These are phyloP conservation scores for Tipula unca DNA, from an alignment of 2,888 invertebrate species.

Conservation along the genomic window DNA sequence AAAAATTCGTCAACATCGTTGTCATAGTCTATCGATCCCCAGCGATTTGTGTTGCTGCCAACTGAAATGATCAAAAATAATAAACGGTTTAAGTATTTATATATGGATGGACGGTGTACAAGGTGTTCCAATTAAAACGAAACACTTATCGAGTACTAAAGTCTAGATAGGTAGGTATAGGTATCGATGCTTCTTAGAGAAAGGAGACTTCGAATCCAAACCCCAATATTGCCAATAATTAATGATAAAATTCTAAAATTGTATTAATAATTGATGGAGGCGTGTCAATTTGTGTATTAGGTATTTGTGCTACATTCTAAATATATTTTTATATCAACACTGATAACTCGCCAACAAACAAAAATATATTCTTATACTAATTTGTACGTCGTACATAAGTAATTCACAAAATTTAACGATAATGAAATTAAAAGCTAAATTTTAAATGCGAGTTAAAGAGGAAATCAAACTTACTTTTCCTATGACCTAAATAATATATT, in stretches of 20 bases:
- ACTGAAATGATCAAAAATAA: constrained; percentile 21
- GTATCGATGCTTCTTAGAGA: too few relatives aligned
- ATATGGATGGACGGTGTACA: too few relatives aligned
- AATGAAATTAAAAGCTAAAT: background rate
- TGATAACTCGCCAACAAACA: background rate
- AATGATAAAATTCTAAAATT: background rate
- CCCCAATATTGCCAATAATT: too few relatives aligned
- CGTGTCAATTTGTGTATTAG: background rate
- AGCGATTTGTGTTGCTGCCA: constrained; percentile 29
- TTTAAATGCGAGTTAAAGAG: background rate
- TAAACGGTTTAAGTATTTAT: background rate
- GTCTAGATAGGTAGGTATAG: too few relatives aligned
- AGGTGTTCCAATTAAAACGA: too few relatives aligned
- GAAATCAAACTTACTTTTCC: background rate
- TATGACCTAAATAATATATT: background rate
- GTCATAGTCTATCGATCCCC: constrained; percentile 25
- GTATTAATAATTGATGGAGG: background rate
- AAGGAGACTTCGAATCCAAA: too few relatives aligned
- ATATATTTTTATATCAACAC: background rate
- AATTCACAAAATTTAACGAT: background rate
- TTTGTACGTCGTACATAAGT: background rate
- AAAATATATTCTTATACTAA: background rate
- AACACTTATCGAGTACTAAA: too few relatives aligned
- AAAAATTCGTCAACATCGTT: constrained; percentile 37
- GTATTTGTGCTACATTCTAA: background rate